Conservation (phyloP, 1,140 invertebrate species). For the Dolichoris vasculosae region DNA sequence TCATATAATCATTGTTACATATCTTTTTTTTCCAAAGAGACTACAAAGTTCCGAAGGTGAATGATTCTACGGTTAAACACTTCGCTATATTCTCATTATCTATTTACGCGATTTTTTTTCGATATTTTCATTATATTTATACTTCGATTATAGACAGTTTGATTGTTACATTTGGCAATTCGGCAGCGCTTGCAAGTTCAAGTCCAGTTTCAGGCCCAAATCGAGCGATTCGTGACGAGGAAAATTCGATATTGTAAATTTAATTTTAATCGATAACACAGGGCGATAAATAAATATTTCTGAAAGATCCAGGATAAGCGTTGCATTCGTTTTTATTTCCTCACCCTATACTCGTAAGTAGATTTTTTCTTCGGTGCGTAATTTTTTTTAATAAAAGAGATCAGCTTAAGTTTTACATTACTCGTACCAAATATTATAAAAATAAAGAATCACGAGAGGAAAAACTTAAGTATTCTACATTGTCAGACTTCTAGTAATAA, state of each 20-base stretch:
- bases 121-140: slow-evolving; percentile 31
- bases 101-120: background rate
- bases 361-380: too few species aligned
- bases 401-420: too few species aligned
- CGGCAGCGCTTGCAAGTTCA: slow-evolving; percentile 67
- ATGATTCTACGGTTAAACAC: slow-evolving; percentile 36
- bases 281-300: background rate
- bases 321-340: too few species aligned
- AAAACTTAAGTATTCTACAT: too few species aligned
- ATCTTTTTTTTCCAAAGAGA: slow-evolving; percentile 36
- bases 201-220: slow-evolving; percentile 58
- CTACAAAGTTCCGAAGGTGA: slow-evolving; percentile 33
- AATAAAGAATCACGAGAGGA: too few species aligned
- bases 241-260: background rate
- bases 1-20: slow-evolving; percentile 43
- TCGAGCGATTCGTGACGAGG: slow-evolving; percentile 28
- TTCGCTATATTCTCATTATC: slow-evolving; percentile 20
- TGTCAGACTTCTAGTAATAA: too few species aligned
- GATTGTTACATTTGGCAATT: slow-evolving; percentile 72
- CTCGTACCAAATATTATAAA: too few species aligned
- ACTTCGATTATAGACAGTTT: slow-evolving; percentile 64
- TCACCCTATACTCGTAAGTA: too few species aligned
- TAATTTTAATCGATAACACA: background rate
- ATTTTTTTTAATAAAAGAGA: too few species aligned
- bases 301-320: too few species aligned